Evolutionary conservation across 2,888 invertebrate genomes (phyloP).

Genomic region (Autographa pulchrina): DNA sequence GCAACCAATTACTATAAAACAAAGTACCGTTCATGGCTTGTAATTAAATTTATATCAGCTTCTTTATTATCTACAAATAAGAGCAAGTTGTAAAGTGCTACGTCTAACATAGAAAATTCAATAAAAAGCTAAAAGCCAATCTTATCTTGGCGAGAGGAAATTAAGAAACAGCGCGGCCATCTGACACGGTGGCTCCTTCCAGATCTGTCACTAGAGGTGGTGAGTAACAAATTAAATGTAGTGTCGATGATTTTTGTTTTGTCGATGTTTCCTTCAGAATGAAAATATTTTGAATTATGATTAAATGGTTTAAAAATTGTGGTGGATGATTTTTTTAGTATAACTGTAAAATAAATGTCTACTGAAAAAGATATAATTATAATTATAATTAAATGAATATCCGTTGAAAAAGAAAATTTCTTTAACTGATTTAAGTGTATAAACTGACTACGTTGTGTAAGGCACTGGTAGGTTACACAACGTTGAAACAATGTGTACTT

Average conservation of each 20-base stretch:
- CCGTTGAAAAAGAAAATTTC: too few relatives aligned
- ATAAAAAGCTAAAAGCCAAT: conserved; percentile 90
- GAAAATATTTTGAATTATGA: too few relatives aligned
- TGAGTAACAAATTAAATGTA: neutral
- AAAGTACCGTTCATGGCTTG: conserved; percentile 39
- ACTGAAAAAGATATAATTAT: too few relatives aligned
- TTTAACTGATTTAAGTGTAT: too few relatives aligned
- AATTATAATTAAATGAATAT: too few relatives aligned
- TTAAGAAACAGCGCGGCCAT: conserved; percentile 89
- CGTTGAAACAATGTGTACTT: too few relatives aligned
- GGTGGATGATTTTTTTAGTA: too few relatives aligned
- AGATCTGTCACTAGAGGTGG: conserved; percentile 82
- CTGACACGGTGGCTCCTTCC: conserved; percentile 87
- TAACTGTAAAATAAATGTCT: too few relatives aligned
- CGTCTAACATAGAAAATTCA: conserved; percentile 87
- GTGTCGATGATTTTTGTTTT: conserved; percentile 43
- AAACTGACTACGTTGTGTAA: too few relatives aligned
- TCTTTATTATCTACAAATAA: conserved; percentile 59
- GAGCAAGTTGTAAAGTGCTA: conserved; percentile 81
- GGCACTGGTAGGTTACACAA: too few relatives aligned
- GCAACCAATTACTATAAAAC: conserved; percentile 38
- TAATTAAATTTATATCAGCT: conserved; percentile 61
- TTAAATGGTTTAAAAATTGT: too few relatives aligned
- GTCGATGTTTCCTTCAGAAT: too few relatives aligned
- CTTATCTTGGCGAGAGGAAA: conserved; percentile 88